Percentiles rank a stretch among this genome's conserved stretches.
phyloP scores from a whole-genome alignment of 2,888 invertebrate genomes.

The Pristionchus japonicus region DNA sequence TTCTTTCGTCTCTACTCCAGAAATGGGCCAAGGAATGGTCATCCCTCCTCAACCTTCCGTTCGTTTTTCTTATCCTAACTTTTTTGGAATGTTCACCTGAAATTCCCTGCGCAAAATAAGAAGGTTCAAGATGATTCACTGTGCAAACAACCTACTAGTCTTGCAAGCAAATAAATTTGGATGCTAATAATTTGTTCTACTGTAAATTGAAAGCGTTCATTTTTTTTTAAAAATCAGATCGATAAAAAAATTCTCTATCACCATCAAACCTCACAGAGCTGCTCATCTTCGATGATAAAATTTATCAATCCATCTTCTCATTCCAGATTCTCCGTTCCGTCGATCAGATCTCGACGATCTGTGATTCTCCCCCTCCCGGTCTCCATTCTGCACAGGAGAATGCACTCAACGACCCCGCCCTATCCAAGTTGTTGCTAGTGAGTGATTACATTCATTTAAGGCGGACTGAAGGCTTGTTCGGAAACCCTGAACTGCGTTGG shows the following conservation, averaged over 20 bases:
- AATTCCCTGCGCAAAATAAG: too few relatives aligned
- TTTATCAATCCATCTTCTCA: background rate
- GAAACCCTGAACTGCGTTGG: too few relatives aligned
- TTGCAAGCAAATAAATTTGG: too few relatives aligned
- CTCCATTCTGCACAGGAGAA: constrained; percentile 26
- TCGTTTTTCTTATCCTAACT: background rate
- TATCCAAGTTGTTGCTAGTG: constrained; percentile 56
- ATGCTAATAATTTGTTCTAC: too few relatives aligned
- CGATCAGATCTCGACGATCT: constrained; percentile 47
- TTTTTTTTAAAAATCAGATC: too few relatives aligned
- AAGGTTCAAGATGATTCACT: too few relatives aligned
- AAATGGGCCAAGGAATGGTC: constrained; percentile 21
- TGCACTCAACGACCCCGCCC: constrained; percentile 50
- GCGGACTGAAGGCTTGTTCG: too few relatives aligned
- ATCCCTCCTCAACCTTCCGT: constrained; percentile 6
- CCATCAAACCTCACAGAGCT: too few relatives aligned
- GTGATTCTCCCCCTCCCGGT: constrained; percentile 45
- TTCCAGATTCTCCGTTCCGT: constrained; percentile 44
- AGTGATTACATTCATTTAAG: constrained; percentile 38
- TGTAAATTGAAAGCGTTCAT: too few relatives aligned
- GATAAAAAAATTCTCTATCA: too few relatives aligned
- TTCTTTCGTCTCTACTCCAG: background rate
- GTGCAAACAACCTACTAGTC: too few relatives aligned
- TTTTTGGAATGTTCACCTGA: too few relatives aligned
- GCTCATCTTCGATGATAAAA: background rate